phyloP scores from a whole-genome alignment of 2,888 invertebrate species.

The Dryobotodes eremita region DNA sequence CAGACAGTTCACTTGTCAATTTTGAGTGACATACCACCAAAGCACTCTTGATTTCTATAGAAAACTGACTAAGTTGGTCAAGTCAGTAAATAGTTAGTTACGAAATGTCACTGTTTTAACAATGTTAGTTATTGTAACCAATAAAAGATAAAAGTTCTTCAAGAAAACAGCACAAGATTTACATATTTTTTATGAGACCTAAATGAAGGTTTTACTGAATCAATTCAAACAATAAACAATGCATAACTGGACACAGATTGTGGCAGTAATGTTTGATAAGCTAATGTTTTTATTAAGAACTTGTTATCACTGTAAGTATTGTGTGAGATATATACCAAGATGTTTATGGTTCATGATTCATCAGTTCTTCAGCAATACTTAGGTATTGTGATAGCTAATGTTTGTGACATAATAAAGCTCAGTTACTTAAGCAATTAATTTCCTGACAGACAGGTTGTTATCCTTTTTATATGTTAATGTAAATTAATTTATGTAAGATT shows the following conservation, averaged over 20 bases:
- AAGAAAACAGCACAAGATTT: constrained; percentile 6
- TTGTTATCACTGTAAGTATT: constrained; percentile 77
- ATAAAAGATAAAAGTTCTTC: constrained; percentile 4
- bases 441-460: constrained; percentile 58
- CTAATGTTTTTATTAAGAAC: constrained; percentile 79
- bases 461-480: constrained; percentile 54
- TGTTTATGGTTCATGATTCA: constrained; percentile 80
- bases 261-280: constrained; percentile 70
- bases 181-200: constrained; percentile 24
- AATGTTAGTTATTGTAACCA: constrained; percentile 36
- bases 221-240: constrained; percentile 68
- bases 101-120: constrained; percentile 46
- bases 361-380: constrained; percentile 68
- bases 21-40: constrained; percentile 75
- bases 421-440: constrained; percentile 44
- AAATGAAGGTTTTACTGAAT: constrained; percentile 49
- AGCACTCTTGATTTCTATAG: constrained; percentile 80
- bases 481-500: constrained; percentile 56
- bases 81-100: constrained; percentile 47
- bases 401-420: constrained; percentile 57
- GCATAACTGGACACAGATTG: constrained; percentile 68
- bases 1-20: constrained; percentile 80
- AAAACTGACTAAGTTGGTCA: constrained; percentile 57
- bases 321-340: constrained; percentile 73
- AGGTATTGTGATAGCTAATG: constrained; percentile 49